Percentiles rank a stretch among this genome's conserved stretches.
Conservation (phyloP, 92 coral and sea anemone species). For the Porites rus region DNA sequence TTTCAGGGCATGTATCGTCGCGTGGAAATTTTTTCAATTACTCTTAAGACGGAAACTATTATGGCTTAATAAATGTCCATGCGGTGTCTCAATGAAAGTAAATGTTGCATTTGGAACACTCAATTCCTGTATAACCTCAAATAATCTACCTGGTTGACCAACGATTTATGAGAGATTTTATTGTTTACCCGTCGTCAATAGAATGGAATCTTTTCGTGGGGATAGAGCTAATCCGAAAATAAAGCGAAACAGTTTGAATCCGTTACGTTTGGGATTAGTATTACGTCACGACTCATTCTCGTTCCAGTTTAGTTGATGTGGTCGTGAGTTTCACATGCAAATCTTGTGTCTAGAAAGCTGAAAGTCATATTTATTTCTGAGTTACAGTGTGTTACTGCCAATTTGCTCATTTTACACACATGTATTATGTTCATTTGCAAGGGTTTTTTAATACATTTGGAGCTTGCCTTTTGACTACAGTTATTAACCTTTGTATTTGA, state of each 20-base stretch:
- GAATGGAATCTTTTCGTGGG: neutral
- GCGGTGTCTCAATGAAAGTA: neutral
- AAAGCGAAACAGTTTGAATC: neutral
- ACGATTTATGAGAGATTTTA: conserved; percentile 19
- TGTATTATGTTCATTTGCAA: too few species aligned
- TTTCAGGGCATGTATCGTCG: neutral
- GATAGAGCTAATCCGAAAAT: neutral
- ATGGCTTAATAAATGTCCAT: neutral
- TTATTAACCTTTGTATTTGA: too few species aligned
- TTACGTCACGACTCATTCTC: conserved; percentile 30
- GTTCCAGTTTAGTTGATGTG: too few species aligned
- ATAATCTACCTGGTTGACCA: conserved; percentile 36
- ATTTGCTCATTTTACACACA: too few species aligned
- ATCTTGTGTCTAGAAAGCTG: too few species aligned
- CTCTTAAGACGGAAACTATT: neutral
- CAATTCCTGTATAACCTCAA: neutral
- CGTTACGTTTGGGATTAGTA: neutral
- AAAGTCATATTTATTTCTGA: too few species aligned
- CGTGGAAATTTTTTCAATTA: conserved; percentile 24
- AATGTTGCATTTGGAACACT: neutral
- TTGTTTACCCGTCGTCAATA: conserved; percentile 16
- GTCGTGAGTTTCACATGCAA: too few species aligned
- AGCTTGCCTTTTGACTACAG: too few species aligned
- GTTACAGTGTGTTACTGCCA: too few species aligned
- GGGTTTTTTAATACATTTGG: too few species aligned